Conservation (phyloP, 2,888 invertebrate genomes). For the Caenorhabditis drosophilae region DNA sequence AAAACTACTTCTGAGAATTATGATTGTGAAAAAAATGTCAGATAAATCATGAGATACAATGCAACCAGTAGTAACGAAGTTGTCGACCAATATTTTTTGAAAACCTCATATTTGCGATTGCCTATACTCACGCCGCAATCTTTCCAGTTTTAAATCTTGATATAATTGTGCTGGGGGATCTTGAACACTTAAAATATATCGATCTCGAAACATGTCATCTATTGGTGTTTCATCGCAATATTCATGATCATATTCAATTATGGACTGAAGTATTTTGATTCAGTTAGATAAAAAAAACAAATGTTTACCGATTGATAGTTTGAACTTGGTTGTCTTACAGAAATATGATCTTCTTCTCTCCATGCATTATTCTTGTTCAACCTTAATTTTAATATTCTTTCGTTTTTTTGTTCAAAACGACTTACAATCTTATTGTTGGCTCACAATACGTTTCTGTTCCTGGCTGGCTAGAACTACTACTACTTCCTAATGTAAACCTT, state of each 20-base stretch:
- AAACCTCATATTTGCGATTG: slow-evolving; percentile 40
- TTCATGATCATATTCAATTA: slow-evolving; percentile 36
- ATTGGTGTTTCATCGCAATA: slow-evolving; percentile 43
- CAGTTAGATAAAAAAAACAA: neutral
- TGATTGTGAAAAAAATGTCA: too few species aligned
- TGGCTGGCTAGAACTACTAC: slow-evolving; percentile 38
- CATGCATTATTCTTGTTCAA: slow-evolving; percentile 41
- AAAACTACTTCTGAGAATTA: too few species aligned
- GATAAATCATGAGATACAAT: too few species aligned
- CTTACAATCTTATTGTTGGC: slow-evolving; percentile 46
- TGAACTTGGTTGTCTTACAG: slow-evolving; percentile 19
- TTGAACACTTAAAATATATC: slow-evolving; percentile 50
- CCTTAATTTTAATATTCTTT: slow-evolving; percentile 15
- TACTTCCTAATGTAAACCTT: slow-evolving; percentile 28
- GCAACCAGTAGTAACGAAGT: too few species aligned
- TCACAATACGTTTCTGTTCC: slow-evolving; percentile 48
- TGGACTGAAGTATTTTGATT: slow-evolving; percentile 11
- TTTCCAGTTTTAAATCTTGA: slow-evolving; percentile 47
- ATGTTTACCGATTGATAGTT: slow-evolving; percentile 26
- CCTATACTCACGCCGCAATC: slow-evolving; percentile 48
- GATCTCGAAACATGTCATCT: slow-evolving; percentile 51
- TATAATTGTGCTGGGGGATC: slow-evolving; percentile 48
- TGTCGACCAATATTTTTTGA: neutral
- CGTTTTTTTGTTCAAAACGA: slow-evolving; percentile 17
- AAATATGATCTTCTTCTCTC: slow-evolving; percentile 32